phyloP scores from a whole-genome alignment of 2,113 vertebrate genomes.

The Mohoua ochrocephala region DNA sequence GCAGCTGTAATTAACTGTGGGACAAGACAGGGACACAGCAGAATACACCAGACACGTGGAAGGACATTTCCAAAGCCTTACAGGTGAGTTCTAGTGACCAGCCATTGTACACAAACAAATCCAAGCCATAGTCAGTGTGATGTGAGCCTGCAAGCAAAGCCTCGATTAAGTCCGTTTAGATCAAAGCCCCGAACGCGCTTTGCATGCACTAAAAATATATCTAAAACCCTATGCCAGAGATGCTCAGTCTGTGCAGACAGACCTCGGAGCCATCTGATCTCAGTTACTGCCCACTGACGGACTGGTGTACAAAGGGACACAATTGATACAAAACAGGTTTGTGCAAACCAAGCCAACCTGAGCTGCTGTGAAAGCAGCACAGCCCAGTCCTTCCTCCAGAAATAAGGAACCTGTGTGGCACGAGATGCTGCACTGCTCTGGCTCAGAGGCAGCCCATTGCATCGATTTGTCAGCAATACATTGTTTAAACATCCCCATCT shows the following conservation, averaged over 20 bases:
- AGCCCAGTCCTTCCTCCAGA: neutral
- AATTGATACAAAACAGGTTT: neutral
- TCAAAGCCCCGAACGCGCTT: neutral
- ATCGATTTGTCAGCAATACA: neutral
- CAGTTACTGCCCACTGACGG: neutral
- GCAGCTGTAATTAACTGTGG: neutral
- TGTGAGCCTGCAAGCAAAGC: neutral
- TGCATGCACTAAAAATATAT: accelerated
- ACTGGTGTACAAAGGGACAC: neutral
- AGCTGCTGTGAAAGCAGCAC: neutral
- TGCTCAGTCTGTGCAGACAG: neutral
- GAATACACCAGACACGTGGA: neutral
- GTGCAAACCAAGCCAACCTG: neutral
- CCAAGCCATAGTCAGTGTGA: neutral
- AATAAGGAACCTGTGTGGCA: accelerated
- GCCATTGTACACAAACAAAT: neutral
- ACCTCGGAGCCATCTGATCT: accelerated
- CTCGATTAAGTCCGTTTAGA: neutral
- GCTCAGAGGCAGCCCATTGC: neutral
- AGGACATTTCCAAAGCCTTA: neutral
- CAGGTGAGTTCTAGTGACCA: neutral
- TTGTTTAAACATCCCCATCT: neutral
- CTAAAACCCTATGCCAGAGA: neutral
- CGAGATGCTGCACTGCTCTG: neutral
- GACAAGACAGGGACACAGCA: neutral